Evolutionary conservation across 2,888 invertebrate genomes (phyloP).

Genomic region (Polia nebulosa): DNA sequence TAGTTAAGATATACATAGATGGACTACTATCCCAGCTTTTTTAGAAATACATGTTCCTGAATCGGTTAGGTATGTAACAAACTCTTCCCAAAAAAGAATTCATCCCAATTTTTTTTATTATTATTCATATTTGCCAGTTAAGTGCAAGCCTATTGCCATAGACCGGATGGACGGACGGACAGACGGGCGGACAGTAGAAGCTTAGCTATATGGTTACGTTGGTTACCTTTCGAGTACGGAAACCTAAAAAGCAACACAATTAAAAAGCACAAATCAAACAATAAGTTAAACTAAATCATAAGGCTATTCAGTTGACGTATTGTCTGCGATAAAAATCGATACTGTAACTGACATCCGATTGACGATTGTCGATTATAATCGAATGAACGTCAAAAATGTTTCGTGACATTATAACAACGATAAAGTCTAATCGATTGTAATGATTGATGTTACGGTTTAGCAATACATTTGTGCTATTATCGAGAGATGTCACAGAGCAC

Average conservation of each 20-base stretch:
- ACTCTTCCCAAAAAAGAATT: background rate
- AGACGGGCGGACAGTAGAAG: too few species aligned
- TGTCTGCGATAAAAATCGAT: slow-evolving; percentile 61
- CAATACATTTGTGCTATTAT: slow-evolving; percentile 51
- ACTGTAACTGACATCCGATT: slow-evolving; percentile 60
- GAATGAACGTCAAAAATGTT: slow-evolving; percentile 56
- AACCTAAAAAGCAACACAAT: background rate
- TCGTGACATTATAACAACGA: slow-evolving; percentile 55
- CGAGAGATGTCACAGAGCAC: slow-evolving; percentile 13
- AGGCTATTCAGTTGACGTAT: slow-evolving; percentile 47
- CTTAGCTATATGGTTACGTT: too few species aligned
- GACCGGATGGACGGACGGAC: too few species aligned
- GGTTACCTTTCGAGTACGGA: too few species aligned
- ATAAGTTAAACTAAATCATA: slow-evolving; percentile 14
- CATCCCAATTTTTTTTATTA: background rate
- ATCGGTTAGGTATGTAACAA: background rate
- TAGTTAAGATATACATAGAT: background rate
- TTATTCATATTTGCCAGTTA: too few species aligned
- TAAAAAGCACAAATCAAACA: background rate
- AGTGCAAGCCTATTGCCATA: too few species aligned
- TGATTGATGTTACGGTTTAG: slow-evolving; percentile 60
- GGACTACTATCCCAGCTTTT: background rate
- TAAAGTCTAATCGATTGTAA: slow-evolving; percentile 53
- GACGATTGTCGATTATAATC: slow-evolving; percentile 64
- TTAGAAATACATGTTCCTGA: background rate